Base-by-base conservation (phyloP, 2,113 vertebrate genomes). In the Tauraco erythrolophus region DNA sequence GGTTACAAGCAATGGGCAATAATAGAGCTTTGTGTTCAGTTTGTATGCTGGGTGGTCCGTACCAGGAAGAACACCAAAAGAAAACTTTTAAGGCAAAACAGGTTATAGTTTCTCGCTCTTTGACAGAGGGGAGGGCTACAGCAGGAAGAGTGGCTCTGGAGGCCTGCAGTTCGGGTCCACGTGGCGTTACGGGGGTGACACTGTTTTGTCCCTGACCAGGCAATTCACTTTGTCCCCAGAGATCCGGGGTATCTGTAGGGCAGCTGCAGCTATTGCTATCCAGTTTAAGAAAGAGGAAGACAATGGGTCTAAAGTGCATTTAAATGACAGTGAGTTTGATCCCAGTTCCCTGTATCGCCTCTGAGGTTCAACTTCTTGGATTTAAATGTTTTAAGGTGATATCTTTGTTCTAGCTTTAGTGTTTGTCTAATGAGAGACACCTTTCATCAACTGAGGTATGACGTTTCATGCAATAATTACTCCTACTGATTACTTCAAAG, bases 71-170 rank as follows among this genome's bases (percentile, higher is more conserved):
- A 87, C 74, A 85, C n/a, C n/a, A 50, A 50, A 88, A 77, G 19
- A 66, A 65, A 88, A 48, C 58, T 77, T 95, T 64, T 89, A 93
- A 96, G 92, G 94, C 85, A 95, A 93, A 93, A 35, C 0, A 86
- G 54, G 54, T 53, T 56, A 33, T 5, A 45, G 37, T 71, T 82
- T 68, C 69, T 84, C 68, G n/a, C 43, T 70, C 61, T 88, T 19
- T 60, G 64, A 64, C 9, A 75, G 50, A 14, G 48, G 74, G 78
- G 48, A 85, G 35, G 57, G 35, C 82, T 92, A 57, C 85, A 86
- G 70, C 82, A 79, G 54, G 57, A 19, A 56, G 70, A 15, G 24
- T n/a, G 45, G 70, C 50, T 88, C 35, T 8, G 12, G 19, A 58
- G 45, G 70, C 57, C 58, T 83, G 41, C 70, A 9, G 10, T 77